A percentile compares a stretch with the other conserved stretches of the same genome.
Conservation (phyloP, 2,797 vertebrate species). For the Aythya fuligula region DNA sequence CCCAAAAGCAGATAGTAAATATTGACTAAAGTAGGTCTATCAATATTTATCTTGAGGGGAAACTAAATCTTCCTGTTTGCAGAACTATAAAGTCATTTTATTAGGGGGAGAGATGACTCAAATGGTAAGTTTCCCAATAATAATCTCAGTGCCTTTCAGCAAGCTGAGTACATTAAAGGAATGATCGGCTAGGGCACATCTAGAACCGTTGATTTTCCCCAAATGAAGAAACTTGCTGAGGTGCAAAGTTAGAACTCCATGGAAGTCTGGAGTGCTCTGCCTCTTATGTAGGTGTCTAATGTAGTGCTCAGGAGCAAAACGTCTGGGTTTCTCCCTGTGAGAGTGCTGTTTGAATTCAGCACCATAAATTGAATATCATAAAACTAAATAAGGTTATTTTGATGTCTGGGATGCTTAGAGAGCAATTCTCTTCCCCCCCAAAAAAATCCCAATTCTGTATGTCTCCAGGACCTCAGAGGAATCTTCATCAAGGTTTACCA, state of each 20-base stretch:
- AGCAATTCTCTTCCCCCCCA: not conserved
- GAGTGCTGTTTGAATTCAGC: not conserved
- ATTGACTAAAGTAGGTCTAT: constrained; percentile 50
- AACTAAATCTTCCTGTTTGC: constrained; percentile 45
- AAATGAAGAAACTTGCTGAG: not conserved
- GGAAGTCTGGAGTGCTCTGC: not conserved
- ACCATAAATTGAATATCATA: not conserved
- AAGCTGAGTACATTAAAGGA: not conserved
- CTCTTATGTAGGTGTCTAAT: rapidly evolving
- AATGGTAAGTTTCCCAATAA: constrained; percentile 24
- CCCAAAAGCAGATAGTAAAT: constrained; percentile 33
- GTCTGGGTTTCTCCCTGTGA: not conserved
- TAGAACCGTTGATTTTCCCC: not conserved
- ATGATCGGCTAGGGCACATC: not conserved
- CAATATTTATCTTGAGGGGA: constrained; percentile 43
- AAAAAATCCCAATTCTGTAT: not conserved
- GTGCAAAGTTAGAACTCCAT: not conserved
- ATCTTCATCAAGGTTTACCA: not conserved
- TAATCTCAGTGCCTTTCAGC: not conserved
- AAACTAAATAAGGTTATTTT: not conserved
- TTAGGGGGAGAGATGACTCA: constrained; percentile 5
- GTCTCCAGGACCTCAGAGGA: not conserved
- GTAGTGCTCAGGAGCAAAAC: not conserved
- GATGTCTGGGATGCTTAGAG: not conserved
- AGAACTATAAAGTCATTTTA: constrained; percentile 19